These are phyloP conservation scores for Hypena proboscidalis DNA, from an alignment of 2,888 invertebrate species.

Conservation along the genomic window DNA sequence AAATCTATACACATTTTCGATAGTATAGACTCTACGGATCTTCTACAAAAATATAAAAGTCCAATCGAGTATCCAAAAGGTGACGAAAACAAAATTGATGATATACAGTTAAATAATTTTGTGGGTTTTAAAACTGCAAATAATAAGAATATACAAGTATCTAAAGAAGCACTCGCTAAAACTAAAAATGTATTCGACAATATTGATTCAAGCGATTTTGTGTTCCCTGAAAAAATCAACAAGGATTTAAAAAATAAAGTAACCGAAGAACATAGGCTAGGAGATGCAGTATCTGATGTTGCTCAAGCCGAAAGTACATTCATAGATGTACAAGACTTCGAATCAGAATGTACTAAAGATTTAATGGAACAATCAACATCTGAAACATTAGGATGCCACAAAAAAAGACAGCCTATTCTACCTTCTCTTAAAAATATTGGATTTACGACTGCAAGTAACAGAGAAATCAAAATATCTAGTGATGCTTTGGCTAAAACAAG, in stretches of 20 bases:
- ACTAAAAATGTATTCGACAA: conserved; percentile 53
- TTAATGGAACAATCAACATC: neutral
- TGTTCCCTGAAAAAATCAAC: conserved; percentile 2
- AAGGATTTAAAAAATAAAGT: neutral
- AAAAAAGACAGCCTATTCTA: neutral
- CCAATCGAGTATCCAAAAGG: neutral
- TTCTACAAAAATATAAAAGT: conserved; percentile 7
- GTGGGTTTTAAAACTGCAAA: conserved; percentile 58
- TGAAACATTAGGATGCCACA: neutral
- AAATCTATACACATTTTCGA: conserved; percentile 42
- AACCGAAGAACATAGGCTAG: no score
- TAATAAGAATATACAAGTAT: conserved; percentile 63
- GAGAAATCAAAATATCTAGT: conserved; percentile 49
- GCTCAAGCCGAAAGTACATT: neutral
- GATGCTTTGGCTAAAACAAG: conserved; percentile 51
- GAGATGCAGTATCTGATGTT: neutral
- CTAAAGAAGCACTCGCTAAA: conserved; percentile 51
- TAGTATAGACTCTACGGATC: conserved; percentile 13
- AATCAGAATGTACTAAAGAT: neutral
- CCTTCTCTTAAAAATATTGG: conserved; percentile 26
- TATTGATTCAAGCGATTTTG: conserved; percentile 1
- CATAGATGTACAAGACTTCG: neutral
- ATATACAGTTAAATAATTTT: neutral
- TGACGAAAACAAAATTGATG: neutral
- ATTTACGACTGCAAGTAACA: conserved; percentile 61